A percentile compares a stretch with the other conserved stretches of the same genome.
Evolutionary conservation across 2,113 vertebrate species (phyloP).

Genomic region (Ibidorhyncha struthersii): DNA sequence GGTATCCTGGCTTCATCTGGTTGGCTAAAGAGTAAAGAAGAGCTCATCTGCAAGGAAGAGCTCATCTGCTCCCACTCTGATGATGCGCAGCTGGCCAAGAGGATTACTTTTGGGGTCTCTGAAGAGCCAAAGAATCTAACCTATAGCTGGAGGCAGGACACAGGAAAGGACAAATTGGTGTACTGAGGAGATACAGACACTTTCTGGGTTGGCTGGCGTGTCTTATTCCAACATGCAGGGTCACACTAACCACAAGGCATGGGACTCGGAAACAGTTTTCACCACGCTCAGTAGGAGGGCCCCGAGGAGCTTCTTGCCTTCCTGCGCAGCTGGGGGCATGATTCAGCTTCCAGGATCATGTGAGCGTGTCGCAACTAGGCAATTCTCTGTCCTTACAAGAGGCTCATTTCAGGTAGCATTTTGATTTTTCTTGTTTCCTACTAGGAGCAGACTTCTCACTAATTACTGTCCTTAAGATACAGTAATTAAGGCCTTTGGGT

Average conservation of each 20-base stretch:
- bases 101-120: not conserved
- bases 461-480: not conserved
- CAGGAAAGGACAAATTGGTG: constrained; percentile 17
- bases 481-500: not conserved
- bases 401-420: not conserved
- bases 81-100: constrained; percentile 27
- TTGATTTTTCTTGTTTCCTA: not conserved
- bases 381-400: not conserved
- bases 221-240: not conserved
- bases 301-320: not conserved
- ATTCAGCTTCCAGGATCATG: constrained; percentile 6
- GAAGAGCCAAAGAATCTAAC: not conserved
- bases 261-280: not conserved
- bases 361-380: not conserved
- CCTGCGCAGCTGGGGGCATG: not conserved
- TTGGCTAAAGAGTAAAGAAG: not conserved
- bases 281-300: not conserved
- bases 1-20: not conserved
- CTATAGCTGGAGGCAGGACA: not conserved
- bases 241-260: constrained; percentile 36
- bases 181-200: not conserved
- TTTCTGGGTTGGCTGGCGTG: not conserved
- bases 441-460: not conserved
- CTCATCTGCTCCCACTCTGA: constrained; percentile 14
- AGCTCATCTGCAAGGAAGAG: not conserved